phyloP scores from a whole-genome alignment of 2,113 vertebrate species.

The Melanostigma gelatinosum region DNA sequence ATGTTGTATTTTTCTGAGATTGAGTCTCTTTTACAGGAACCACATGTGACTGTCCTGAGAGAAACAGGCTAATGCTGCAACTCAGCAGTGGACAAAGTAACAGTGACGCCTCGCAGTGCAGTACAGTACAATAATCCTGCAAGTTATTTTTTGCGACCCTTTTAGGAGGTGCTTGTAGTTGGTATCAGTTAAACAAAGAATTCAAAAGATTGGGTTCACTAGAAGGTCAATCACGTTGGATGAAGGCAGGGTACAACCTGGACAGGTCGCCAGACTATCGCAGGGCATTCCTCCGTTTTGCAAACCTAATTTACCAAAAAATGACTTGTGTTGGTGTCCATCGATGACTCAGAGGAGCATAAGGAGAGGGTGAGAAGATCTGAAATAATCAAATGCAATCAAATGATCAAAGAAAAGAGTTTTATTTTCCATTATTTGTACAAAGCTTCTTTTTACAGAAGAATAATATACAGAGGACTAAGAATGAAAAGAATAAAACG shows the following conservation, averaged over 20 bases:
- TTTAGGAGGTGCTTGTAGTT: background rate
- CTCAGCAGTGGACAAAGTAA: background rate
- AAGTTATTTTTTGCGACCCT: background rate
- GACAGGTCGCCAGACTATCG: no score
- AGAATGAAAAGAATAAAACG: conserved; percentile 50
- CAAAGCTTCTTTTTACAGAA: conserved; percentile 77
- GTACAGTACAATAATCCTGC: background rate
- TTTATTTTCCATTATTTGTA: conserved; percentile 77
- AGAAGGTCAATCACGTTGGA: background rate
- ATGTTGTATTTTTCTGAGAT: background rate
- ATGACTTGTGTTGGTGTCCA: background rate
- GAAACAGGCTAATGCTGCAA: background rate
- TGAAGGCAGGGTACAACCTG: no score
- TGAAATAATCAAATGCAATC: background rate
- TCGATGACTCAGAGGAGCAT: background rate
- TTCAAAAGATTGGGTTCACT: background rate
- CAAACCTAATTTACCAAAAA: no score
- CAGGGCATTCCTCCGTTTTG: background rate
- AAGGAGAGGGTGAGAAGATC: background rate
- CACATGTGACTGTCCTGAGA: background rate
- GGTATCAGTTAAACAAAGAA: background rate
- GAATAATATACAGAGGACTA: conserved; percentile 66
- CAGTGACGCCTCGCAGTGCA: background rate
- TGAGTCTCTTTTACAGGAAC: background rate
- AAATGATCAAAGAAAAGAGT: conserved; percentile 54